Percentiles rank a stretch among this genome's conserved stretches.
Evolutionary conservation across 2,888 invertebrate species (phyloP).

Genomic region (Amorpha juglandis): DNA sequence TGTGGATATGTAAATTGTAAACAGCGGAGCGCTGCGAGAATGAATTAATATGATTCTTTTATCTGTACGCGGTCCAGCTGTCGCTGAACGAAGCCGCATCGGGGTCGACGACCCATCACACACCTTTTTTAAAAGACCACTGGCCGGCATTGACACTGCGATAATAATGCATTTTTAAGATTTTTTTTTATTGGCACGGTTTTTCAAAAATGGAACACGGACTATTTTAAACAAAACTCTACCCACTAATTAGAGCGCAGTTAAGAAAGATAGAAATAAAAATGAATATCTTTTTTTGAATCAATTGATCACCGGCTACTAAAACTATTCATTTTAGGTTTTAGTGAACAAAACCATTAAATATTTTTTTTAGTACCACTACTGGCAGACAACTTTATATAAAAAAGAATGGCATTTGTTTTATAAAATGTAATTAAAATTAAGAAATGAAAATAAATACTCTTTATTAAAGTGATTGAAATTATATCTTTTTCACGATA

Average conservation of each 20-base stretch:
- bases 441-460: too few species aligned
- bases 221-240: background rate
- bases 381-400: too few species aligned
- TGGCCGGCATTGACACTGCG: constrained; percentile 25
- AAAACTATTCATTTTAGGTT: too few species aligned
- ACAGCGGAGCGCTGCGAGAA: constrained; percentile 46
- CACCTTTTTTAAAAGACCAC: constrained; percentile 44
- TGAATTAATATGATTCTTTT: constrained; percentile 70
- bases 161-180: constrained; percentile 26
- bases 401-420: too few species aligned
- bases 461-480: too few species aligned
- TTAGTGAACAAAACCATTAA: too few species aligned
- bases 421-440: too few species aligned
- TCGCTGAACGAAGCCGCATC: constrained; percentile 32
- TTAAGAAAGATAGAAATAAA: too few species aligned
- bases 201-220: background rate
- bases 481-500: too few species aligned
- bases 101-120: constrained; percentile 57
- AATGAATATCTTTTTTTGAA: background rate
- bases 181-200: background rate
- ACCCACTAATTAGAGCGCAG: too few species aligned
- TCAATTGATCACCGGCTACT: too few species aligned
- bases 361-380: too few species aligned
- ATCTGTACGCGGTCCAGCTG: constrained; percentile 60
- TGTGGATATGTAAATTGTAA: constrained; percentile 42